Evolutionary conservation across 2,113 vertebrate species (phyloP), one percentile per base, ranked within the genome.

Genomic region (Centropus bengalensis): DNA sequence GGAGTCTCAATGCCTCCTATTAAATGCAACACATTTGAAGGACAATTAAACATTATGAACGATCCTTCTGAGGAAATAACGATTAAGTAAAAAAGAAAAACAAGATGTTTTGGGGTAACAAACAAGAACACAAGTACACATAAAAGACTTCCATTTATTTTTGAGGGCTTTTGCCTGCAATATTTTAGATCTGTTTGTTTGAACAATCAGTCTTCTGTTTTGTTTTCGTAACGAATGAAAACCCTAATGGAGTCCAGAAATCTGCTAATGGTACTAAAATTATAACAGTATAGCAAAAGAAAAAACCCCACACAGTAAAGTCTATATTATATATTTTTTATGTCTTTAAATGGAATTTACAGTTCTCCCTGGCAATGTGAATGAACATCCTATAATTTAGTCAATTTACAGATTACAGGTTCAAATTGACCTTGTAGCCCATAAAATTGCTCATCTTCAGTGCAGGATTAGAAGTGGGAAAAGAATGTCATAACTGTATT

Each of bases 381-480:
- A 98, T 98, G 98, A 98, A 98, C 98, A 98, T 98, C 98, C 98
- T 98, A 98, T 98, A 98, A 99, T 99, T 98, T 98, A 98, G 98
- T 98, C 97, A 98, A 99, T 99, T 99, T 98, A 98, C 98, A 97
- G 96, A 98, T 98, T 98, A 98, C 98, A 98, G 98, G 98, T 99
- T 98, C 98, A 98, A 98, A 98, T 98, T 98, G 98, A 98, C 98
- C 98, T 98, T 97, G 97, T 97, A 98, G 98, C 98, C 98, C 97
- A 98, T 98, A 98, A 98, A 98, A 98, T 98, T 98, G 97, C 98
- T 98, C 98, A 98, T 98, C 97, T 98, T 97, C 97, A 97, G 97
- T 93, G 92, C 96, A 96, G 97, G 98, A 98, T 98, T 98, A 97
- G 97, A 97, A 98, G 98, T 98, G 96, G 98, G 96, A 97, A 97